Evolutionary conservation across 2,113 vertebrate species (phyloP), one percentile per base, ranked within the genome.

Genomic region (Peromyscus maniculatus): DNA sequence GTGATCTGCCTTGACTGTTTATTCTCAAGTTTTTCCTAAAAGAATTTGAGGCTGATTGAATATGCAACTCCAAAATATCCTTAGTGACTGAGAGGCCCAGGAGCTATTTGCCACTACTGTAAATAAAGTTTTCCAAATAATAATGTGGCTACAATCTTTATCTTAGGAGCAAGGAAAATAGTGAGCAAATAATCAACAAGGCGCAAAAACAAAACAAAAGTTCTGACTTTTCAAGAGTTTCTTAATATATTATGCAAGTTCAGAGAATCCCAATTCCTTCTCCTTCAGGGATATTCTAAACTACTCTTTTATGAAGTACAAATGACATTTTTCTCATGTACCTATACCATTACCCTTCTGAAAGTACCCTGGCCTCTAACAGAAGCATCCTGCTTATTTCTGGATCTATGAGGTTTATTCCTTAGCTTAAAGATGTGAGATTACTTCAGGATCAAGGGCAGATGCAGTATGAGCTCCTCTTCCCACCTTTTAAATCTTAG

Each of bases 81-180:
- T 21, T n/a, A 72, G 46, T 67, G 62, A 24, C 43, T 69, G 80
- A 80, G 26, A 74, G 75, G 0, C 7, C 87, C 89, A 67, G 43
- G 62, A 93, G 31, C 36, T 66, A 82, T 77, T 59, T 93, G n/a
- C 43, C 3, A 15, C 2, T 49, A 28, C 55, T 80, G 36, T 75
- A 71, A 93, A 86, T 77, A 43, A 77, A 90, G 9, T 59, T 87
- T 91, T 89, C n/a, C 52, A 71, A 87, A 49, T 82, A 89, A 72
- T 33, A 77, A 89, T 59, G 16, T 22, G 46, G 57, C 59, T 31
- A 16, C 17, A 21, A 24, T 52, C 26, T 43, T 87, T 89, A 93
- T 71, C 75, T 94, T 52, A 80, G 7, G 57, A 96, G 15, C 4
- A 82, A 79, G 77, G 77, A 59, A 88, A 69, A 78, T 49, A 75